Conservation (phyloP, 2,888 invertebrate genomes). For the Phytoseiulus persimilis region DNA sequence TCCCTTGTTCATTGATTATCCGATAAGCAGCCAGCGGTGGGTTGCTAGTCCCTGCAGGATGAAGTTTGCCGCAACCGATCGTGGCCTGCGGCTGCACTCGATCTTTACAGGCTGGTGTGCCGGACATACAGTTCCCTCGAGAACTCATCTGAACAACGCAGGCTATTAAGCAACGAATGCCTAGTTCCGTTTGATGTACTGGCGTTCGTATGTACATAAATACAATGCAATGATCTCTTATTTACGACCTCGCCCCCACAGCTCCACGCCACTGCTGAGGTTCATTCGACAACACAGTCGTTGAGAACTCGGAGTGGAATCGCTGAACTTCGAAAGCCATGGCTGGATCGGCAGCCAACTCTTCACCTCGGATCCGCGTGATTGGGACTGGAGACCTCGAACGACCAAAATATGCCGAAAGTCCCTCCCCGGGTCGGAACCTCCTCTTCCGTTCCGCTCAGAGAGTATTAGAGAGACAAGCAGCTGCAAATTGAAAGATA, state of each 20-base stretch:
- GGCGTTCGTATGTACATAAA: neutral
- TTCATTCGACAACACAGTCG: neutral
- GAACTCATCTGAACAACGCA: neutral
- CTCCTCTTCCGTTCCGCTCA: too few relatives aligned
- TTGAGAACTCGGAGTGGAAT: neutral
- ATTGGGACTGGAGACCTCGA: too few relatives aligned
- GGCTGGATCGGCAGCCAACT: too few relatives aligned
- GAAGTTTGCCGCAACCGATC: neutral
- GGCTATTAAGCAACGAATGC: neutral
- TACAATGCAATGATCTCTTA: neutral
- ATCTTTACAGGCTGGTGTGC: neutral
- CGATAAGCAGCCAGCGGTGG: neutral
- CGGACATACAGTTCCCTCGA: neutral
- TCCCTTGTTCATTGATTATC: neutral
- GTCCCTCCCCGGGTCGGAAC: too few relatives aligned
- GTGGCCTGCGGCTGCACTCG: conserved; percentile 5
- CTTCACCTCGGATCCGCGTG: too few relatives aligned
- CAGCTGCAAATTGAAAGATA: too few relatives aligned
- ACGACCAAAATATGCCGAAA: too few relatives aligned
- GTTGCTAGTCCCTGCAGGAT: neutral
- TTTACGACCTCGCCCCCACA: neutral
- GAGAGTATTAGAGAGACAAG: too few relatives aligned
- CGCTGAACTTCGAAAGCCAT: too few relatives aligned
- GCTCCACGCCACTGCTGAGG: neutral
- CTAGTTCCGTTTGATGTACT: neutral